These are phyloP conservation scores for Dinocampus coccinellae DNA, from an alignment of 2,888 invertebrate genomes.

Conservation along the genomic window DNA sequence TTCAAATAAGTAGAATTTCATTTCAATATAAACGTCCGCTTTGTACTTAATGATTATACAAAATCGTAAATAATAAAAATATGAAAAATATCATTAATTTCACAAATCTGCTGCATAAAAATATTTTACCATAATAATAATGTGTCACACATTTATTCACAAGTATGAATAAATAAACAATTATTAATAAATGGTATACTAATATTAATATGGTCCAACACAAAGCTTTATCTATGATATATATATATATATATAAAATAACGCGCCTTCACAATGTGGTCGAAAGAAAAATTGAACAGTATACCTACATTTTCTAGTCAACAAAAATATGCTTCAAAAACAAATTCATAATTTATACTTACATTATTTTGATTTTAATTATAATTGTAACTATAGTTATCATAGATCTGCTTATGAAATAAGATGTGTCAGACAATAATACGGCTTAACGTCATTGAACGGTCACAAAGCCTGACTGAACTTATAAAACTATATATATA, in stretches of 20 bases:
- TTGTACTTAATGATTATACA: too few relatives aligned
- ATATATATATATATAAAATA: too few relatives aligned
- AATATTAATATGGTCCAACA: slow-evolving; percentile 1
- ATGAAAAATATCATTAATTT: too few relatives aligned
- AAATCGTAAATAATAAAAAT: too few relatives aligned
- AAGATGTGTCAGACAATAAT: slow-evolving; percentile 50
- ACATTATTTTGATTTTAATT: neutral
- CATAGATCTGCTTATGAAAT: slow-evolving; percentile 26
- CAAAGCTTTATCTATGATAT: neutral
- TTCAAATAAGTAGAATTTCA: too few relatives aligned
- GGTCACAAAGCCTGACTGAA: slow-evolving; percentile 51
- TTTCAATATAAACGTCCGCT: too few relatives aligned
- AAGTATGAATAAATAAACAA: too few relatives aligned
- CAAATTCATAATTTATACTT: neutral
- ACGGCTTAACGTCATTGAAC: slow-evolving; percentile 47
- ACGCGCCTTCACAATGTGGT: neutral
- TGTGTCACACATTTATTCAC: too few relatives aligned
- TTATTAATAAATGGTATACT: neutral
- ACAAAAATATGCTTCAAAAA: neutral
- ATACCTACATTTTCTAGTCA: neutral
- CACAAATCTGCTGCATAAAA: too few relatives aligned
- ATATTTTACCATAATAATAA: too few relatives aligned
- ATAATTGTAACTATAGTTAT: neutral
- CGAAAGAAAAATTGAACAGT: neutral
- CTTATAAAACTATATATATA: slow-evolving; percentile 43